These are phyloP conservation scores for Sinocyclocheilus grahami DNA, from an alignment of 2,113 vertebrate species.

Conservation along the genomic window DNA sequence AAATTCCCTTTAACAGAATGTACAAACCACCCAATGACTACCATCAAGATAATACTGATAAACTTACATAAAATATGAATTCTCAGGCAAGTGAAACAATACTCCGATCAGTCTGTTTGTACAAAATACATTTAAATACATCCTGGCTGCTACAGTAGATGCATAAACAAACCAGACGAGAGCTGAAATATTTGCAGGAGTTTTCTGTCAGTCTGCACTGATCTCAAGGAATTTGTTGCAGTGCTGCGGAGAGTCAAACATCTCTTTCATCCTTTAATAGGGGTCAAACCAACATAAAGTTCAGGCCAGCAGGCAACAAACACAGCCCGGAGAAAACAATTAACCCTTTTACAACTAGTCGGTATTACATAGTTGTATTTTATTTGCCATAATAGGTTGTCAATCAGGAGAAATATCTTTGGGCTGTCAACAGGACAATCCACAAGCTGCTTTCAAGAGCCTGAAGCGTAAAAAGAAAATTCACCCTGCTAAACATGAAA, in stretches of 20 bases:
- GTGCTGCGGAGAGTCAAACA: conserved; percentile 5
- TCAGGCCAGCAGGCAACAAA: conserved; percentile 20
- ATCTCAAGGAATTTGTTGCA: conserved; percentile 35
- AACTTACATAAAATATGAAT: background rate
- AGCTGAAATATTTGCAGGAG: background rate
- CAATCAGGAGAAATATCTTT: background rate
- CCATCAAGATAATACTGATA: background rate
- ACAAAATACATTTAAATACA: background rate
- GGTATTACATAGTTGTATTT: background rate
- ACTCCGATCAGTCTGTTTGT: background rate
- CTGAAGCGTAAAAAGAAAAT: background rate
- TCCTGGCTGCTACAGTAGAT: background rate
- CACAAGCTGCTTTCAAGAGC: background rate
- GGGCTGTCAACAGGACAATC: background rate
- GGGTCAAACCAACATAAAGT: conserved; percentile 7
- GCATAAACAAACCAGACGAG: background rate
- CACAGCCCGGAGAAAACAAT: background rate
- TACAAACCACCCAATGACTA: background rate
- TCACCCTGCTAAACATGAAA: conserved; percentile 4
- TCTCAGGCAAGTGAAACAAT: background rate
- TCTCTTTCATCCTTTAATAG: conserved; percentile 43
- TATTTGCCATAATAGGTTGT: background rate
- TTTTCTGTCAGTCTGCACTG: conserved; percentile 26
- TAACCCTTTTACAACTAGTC: background rate
- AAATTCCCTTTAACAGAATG: background rate